These are phyloP conservation scores for Drosophila borborema DNA, from an alignment of 2,888 invertebrate genomes.

Conservation along the genomic window DNA sequence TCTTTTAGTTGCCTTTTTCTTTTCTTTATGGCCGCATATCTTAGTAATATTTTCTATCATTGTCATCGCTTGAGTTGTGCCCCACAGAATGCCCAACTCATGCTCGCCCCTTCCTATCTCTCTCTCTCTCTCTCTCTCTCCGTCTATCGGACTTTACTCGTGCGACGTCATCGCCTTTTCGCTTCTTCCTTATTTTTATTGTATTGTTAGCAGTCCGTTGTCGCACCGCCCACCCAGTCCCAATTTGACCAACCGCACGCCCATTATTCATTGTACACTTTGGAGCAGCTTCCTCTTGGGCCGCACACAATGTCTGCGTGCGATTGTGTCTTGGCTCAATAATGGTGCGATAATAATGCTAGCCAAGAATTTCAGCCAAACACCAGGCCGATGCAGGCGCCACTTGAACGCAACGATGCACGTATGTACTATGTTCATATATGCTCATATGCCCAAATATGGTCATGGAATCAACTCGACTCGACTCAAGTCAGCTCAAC, in stretches of 20 bases:
- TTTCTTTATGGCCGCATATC: constrained; percentile 80
- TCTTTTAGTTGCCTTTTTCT: constrained; percentile 80
- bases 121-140: background rate
- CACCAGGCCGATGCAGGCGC: constrained; percentile 21
- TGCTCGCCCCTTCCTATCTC: background rate
- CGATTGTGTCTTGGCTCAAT: constrained; percentile 54
- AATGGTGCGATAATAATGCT: constrained; percentile 59
- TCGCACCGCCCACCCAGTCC: constrained; percentile 20
- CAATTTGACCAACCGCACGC: constrained; percentile 58
- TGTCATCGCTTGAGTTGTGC: constrained; percentile 72
- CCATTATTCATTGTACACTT: constrained; percentile 60
- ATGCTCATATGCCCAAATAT: background rate
- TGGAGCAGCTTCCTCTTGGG: constrained; percentile 25
- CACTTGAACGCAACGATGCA: constrained; percentile 26
- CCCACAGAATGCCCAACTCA: background rate
- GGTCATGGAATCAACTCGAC: constrained; percentile 1
- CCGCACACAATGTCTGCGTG: constrained; percentile 14
- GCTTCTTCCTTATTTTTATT: constrained; percentile 20
- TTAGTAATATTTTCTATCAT: constrained; percentile 82
- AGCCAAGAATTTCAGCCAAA: constrained; percentile 24
- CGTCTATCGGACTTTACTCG: background rate
- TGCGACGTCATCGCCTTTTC: constrained; percentile 35
- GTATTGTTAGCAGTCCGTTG: constrained; percentile 34
- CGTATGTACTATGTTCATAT: background rate
- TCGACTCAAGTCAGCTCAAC: too few relatives aligned